phyloP scores from a whole-genome alignment of 2,113 vertebrate species.

The Chaetodon trifascialis region DNA sequence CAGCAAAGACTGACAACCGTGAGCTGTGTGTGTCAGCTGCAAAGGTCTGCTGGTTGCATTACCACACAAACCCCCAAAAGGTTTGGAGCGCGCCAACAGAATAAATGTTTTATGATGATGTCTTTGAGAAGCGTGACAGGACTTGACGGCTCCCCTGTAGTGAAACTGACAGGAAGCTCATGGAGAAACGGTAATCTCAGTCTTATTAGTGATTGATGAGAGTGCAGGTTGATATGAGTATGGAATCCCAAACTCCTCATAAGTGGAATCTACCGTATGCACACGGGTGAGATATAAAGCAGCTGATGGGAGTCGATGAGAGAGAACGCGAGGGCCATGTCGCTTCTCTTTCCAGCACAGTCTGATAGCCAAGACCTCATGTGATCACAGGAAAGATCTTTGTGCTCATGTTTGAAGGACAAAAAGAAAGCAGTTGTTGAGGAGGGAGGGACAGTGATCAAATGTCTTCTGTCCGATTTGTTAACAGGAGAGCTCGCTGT shows the following conservation, averaged over 20 bases:
- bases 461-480: not conserved
- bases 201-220: not conserved
- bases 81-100: not conserved
- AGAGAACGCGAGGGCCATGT: not conserved
- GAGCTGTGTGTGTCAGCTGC: not conserved
- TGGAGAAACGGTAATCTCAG: not conserved
- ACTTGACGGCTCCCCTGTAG: slow-evolving; percentile 23
- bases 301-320: not conserved
- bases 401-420: not conserved
- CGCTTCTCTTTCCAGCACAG: slow-evolving; percentile 21
- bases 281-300: not conserved
- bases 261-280: not conserved
- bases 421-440: not conserved
- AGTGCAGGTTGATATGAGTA: not conserved
- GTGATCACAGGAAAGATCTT: slow-evolving; percentile 47
- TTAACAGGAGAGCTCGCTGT: not conserved
- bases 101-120: slow-evolving; percentile 26
- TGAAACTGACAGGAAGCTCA: slow-evolving; percentile 3
- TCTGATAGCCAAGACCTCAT: slow-evolving; percentile 42
- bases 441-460: not conserved
- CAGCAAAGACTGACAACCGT: not conserved
- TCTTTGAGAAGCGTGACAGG: slow-evolving; percentile 10
- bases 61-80: slow-evolving; percentile 21
- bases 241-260: not conserved
- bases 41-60: slow-evolving; percentile 29